Conservation (phyloP, 2,888 invertebrate genomes). For the Papilio protenor region DNA sequence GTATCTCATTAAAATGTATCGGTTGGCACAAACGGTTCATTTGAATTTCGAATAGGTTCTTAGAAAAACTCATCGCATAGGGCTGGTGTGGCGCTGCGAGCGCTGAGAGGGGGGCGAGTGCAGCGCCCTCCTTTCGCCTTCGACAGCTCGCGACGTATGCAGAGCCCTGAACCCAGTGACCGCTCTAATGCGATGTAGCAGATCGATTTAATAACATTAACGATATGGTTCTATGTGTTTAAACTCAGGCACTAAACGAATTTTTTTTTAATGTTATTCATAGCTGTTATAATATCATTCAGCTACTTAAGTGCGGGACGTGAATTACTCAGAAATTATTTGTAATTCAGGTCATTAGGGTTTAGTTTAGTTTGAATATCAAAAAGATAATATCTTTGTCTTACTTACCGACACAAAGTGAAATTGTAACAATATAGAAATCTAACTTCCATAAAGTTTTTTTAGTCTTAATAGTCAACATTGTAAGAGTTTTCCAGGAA, state of each 20-base stretch:
- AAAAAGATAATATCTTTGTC: neutral
- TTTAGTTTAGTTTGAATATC: neutral
- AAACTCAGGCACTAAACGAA: neutral
- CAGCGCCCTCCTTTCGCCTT: constrained; percentile 71
- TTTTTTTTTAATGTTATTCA: too few species aligned
- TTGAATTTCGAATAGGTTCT: constrained; percentile 42
- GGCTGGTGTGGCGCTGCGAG: neutral
- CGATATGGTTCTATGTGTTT: neutral
- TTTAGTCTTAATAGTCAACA: constrained; percentile 9
- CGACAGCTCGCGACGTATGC: constrained; percentile 46
- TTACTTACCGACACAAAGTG: neutral
- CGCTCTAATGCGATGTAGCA: constrained; percentile 9
- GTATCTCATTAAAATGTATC: constrained; percentile 29
- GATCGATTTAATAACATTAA: constrained; percentile 13
- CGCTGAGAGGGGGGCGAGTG: constrained; percentile 49
- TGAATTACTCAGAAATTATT: neutral
- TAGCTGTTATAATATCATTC: neutral
- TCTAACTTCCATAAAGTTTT: neutral
- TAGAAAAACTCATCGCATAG: constrained; percentile 35
- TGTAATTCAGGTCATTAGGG: neutral
- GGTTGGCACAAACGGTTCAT: constrained; percentile 24
- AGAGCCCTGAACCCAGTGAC: constrained; percentile 49
- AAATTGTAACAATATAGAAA: constrained; percentile 1
- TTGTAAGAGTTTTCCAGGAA: constrained; percentile 37
- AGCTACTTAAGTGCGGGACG: too few species aligned